Evolutionary conservation across 2,888 invertebrate genomes (phyloP), one percentile per base, ranked within the genome.

Genomic region (Schizaphis graminum): DNA sequence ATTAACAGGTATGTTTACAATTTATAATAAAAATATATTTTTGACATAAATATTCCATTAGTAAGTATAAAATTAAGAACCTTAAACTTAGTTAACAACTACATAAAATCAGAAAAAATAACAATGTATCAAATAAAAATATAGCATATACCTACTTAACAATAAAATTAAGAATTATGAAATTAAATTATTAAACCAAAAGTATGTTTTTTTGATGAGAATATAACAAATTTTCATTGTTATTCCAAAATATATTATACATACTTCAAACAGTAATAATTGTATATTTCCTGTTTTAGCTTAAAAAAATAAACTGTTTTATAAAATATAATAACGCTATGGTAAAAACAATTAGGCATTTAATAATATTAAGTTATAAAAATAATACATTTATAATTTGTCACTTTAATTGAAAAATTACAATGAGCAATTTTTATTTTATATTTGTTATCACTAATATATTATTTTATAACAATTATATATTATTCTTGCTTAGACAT

Each of bases 1-100:
- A 35, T 0, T 35, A 77, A 35, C 21, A 35, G 21, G 8, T 35
- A 77, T 35, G 35, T 77, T 77, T 77, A 77, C 21, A 77, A 77
- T 77, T 35, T 35, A 41, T 77, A 77, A 67, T 77, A 35, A 77
- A 77, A 77, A 77, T 77, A 77, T 77, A 35, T 35, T 35, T 21
- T 41, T 77, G 35, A 35, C 35, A 35, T 21, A 35, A 35, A 77
- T 77, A 0, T 77, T 24, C 35, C 35, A 35, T 35, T 21, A 41
- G 2, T 35, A 35, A 67, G n/a, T 67, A 67, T 35, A 67, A 67
- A 67, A 77, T 77, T 7, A 35, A 35, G 21, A 35, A 7, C 35
- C 77, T 77, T 77, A 77, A 21, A 77, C 77, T 41, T 77, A 77
- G 77, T 77, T 77, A 77, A 77, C 35, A 77, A 77, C 16, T 77